phyloP scores from a whole-genome alignment of 35 echinoderm and acorn worm species.

The Apostichopus parvimensis region DNA sequence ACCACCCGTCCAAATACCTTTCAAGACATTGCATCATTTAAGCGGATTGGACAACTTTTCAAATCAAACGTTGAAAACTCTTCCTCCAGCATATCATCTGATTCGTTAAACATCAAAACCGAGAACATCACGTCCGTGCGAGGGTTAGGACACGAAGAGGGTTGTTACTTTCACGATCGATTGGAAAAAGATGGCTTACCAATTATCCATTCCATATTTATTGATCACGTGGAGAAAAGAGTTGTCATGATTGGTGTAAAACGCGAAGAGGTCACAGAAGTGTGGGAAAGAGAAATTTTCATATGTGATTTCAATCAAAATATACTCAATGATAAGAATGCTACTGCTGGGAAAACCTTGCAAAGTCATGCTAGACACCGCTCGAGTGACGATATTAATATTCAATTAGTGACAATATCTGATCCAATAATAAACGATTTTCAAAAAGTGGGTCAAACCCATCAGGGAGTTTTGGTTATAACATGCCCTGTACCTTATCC shows the following conservation, averaged over 20 bases:
- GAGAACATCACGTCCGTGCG: neutral
- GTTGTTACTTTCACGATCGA: slow-evolving; percentile 51
- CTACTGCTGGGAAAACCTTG: too few species aligned
- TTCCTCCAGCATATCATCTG: neutral
- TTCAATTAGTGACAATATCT: slow-evolving; percentile 35
- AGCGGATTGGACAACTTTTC: slow-evolving; percentile 4
- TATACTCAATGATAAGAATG: neutral
- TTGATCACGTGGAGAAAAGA: slow-evolving; percentile 17
- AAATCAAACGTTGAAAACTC: neutral
- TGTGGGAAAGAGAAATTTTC: slow-evolving; percentile 57
- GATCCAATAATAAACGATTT: slow-evolving; percentile 71
- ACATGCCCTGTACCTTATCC: slow-evolving; percentile 63
- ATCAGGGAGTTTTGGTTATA: slow-evolving; percentile 68
- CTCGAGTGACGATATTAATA: neutral
- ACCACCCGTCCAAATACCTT: neutral
- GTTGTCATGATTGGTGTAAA: slow-evolving; percentile 62
- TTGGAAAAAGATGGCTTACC: slow-evolving; percentile 55
- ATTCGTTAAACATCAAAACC: neutral
- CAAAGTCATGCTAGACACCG: too few species aligned
- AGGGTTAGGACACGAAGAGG: neutral
- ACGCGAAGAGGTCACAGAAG: slow-evolving; percentile 16
- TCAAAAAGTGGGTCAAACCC: slow-evolving; percentile 47
- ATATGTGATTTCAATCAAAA: slow-evolving; percentile 62
- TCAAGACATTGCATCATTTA: neutral
- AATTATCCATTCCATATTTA: slow-evolving; percentile 67